phyloP scores from a whole-genome alignment of 2,113 vertebrate species.

The Boleophthalmus pectinirostris region DNA sequence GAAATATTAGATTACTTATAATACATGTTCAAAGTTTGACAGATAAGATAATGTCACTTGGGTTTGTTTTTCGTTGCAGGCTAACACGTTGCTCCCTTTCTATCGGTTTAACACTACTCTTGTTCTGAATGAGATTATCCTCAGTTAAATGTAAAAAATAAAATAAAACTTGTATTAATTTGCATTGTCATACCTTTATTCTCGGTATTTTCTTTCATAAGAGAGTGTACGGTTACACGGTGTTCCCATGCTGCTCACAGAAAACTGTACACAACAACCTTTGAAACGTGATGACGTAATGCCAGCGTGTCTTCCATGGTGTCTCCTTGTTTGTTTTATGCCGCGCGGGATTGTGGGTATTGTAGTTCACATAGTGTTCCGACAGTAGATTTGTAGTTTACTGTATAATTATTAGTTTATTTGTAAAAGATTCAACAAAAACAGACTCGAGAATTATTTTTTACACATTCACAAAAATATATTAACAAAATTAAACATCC shows the following conservation, averaged over 20 bases:
- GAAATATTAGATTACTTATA: too few species aligned
- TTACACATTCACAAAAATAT: too few species aligned
- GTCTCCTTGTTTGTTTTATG: not conserved
- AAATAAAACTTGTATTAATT: not conserved
- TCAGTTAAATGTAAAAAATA: not conserved
- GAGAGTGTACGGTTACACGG: not conserved
- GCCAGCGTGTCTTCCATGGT: not conserved
- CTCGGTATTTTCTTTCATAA: not conserved
- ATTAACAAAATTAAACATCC: too few species aligned
- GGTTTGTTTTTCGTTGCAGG: too few species aligned
- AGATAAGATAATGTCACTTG: too few species aligned
- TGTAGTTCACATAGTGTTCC: not conserved
- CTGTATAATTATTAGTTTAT: too few species aligned
- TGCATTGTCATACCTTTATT: not conserved
- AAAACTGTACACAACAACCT: not conserved
- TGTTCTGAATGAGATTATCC: not conserved
- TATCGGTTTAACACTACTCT: not conserved
- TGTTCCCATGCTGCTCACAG: not conserved
- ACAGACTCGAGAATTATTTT: too few species aligned
- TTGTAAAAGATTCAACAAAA: too few species aligned
- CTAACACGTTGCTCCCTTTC: not conserved
- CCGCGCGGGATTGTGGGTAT: conserved; percentile 2
- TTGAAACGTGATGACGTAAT: not conserved
- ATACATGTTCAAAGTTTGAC: too few species aligned
- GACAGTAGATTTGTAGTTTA: not conserved